Conservation (phyloP, 2,797 vertebrate genomes). For the Trachops cirrhosus region DNA sequence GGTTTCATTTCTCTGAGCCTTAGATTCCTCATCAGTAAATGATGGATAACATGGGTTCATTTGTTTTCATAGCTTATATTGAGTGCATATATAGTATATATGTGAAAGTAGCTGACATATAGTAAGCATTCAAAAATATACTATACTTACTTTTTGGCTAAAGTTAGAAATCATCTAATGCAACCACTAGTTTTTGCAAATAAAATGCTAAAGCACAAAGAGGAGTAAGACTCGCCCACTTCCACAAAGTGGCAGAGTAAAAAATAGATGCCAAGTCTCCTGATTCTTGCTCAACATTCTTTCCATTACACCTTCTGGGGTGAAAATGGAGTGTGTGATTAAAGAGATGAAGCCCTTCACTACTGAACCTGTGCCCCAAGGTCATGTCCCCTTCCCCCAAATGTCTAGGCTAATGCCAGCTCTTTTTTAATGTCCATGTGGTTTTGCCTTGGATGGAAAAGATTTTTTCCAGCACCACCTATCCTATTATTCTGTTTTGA, state of each 20-base stretch:
- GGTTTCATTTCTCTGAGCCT: not conserved
- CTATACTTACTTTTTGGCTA: not conserved
- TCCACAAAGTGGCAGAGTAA: not conserved
- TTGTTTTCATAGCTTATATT: not conserved
- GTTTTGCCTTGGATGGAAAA: slow-evolving; percentile 67
- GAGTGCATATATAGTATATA: not conserved
- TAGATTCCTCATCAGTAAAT: not conserved
- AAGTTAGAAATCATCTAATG: slow-evolving; percentile 20
- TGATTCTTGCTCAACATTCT: not conserved
- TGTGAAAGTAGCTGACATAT: not conserved
- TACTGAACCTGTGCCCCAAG: slow-evolving; percentile 22
- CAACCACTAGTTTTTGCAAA: not conserved
- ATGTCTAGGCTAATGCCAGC: not conserved
- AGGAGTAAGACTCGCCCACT: not conserved
- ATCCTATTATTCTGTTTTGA: slow-evolving; percentile 60
- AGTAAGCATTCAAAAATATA: not conserved
- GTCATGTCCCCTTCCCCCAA: not conserved
- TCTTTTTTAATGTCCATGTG: slow-evolving; percentile 43
- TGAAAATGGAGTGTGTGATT: not conserved
- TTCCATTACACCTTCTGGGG: not conserved
- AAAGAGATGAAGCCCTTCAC: not conserved
- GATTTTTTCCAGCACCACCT: slow-evolving; percentile 60
- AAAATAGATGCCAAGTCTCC: not conserved
- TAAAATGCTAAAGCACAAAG: not conserved
- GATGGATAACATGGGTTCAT: not conserved